phyloP scores from a whole-genome alignment of 1,140 invertebrate genomes.

The Colletes latitarsis region DNA sequence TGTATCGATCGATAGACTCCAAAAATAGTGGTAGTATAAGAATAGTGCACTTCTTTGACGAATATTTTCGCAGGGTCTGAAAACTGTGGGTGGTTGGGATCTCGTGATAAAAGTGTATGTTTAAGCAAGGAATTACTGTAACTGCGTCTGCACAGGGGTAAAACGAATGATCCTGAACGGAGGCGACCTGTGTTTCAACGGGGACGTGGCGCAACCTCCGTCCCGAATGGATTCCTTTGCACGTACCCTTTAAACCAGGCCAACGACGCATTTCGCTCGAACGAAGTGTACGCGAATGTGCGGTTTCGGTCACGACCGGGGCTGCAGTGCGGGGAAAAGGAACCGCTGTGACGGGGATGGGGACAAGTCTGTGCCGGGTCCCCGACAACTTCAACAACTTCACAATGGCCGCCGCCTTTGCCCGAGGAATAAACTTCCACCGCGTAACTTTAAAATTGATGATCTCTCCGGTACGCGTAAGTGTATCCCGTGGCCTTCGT shows the following conservation, averaged over 20 bases:
- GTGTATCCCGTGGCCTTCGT: not conserved
- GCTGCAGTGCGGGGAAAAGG: not conserved
- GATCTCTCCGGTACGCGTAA: conserved; percentile 51
- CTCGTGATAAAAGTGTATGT: no score
- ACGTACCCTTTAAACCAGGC: conserved; percentile 31
- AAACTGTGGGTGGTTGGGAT: no score
- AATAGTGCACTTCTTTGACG: no score
- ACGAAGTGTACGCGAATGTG: conserved; percentile 46
- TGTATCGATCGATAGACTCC: no score
- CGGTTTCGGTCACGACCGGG: conserved; percentile 33
- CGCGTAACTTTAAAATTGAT: conserved; percentile 74
- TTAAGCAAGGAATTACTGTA: conserved; percentile 10
- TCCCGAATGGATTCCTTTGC: conserved; percentile 6
- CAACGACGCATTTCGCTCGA: conserved; percentile 32
- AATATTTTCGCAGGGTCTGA: no score
- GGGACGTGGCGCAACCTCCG: not conserved
- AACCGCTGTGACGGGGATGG: not conserved
- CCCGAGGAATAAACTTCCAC: conserved; percentile 70
- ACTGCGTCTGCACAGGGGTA: not conserved
- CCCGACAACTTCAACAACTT: conserved; percentile 68
- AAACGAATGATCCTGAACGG: conserved; percentile 25
- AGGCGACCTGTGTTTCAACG: conserved; percentile 11
- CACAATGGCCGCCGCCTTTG: conserved; percentile 64
- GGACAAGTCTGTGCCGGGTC: conserved; percentile 41
- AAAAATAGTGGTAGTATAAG: no score